Evolutionary conservation across 2,113 vertebrate genomes (phyloP).

Genomic region (Indicator indicator): DNA sequence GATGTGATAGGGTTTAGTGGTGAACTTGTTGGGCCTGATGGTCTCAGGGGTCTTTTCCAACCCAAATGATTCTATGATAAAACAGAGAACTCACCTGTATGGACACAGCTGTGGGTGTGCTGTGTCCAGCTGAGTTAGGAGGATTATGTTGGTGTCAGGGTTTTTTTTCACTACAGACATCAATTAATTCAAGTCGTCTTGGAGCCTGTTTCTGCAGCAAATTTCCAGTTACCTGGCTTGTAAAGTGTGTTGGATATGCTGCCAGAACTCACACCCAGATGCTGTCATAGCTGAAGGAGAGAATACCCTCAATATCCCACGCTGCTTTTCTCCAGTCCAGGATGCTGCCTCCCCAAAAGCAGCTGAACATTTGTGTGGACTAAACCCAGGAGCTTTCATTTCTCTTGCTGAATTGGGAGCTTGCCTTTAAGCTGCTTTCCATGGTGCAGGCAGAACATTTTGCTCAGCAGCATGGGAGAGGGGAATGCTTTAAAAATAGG

Average conservation of each 20-base stretch:
- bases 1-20: too few species aligned
- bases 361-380: background rate
- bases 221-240: background rate
- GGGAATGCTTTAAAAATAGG: conserved; percentile 21
- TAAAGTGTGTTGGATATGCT: background rate
- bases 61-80: too few species aligned
- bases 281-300: background rate
- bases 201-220: background rate
- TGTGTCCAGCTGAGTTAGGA: background rate
- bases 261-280: background rate
- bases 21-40: too few species aligned
- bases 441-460: background rate
- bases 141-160: background rate
- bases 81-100: background rate
- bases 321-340: background rate
- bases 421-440: background rate
- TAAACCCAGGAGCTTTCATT: background rate
- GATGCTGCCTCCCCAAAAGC: background rate
- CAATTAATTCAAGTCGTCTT: background rate
- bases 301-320: background rate
- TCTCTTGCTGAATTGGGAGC: background rate
- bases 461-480: background rate
- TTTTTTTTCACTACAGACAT: background rate
- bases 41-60: too few species aligned
- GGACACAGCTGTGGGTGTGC: background rate